A percentile compares a stretch with the other conserved stretches of the same genome.
Evolutionary conservation across 2,797 vertebrate genomes (phyloP).

Genomic region (Taeniopygia guttata): DNA sequence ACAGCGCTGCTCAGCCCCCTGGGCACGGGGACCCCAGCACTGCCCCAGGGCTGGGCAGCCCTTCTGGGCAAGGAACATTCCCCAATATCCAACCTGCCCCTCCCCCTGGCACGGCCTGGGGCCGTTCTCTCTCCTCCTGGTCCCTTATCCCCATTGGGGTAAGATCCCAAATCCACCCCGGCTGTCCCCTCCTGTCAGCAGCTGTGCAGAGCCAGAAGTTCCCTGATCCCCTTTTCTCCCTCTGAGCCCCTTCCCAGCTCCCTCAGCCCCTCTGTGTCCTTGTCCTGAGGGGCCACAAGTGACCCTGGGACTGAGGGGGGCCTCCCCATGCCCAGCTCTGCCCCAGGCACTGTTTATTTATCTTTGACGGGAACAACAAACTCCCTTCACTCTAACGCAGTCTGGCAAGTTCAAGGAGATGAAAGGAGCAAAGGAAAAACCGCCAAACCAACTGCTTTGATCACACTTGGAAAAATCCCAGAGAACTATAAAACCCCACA

Average conservation of each 20-base stretch:
- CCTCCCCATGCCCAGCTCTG: neutral
- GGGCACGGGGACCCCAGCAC: neutral
- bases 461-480: neutral
- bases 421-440: neutral
- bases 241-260: neutral
- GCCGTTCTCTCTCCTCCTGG: accelerated
- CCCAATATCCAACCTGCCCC: accelerated
- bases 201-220: neutral
- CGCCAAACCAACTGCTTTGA: neutral
- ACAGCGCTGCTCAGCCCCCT: accelerated
- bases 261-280: neutral
- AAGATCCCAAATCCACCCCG: neutral
- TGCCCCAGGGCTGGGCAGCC: too few species aligned
- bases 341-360: neutral
- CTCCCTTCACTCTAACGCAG: neutral
- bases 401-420: neutral
- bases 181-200: neutral
- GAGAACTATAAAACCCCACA: neutral
- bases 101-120: neutral
- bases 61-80: neutral
- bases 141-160: neutral
- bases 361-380: neutral
- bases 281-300: neutral
- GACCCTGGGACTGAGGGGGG: neutral
- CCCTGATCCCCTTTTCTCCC: neutral